Evolutionary conservation across 2,113 vertebrate species (phyloP).

Genomic region (Alethe castanea): DNA sequence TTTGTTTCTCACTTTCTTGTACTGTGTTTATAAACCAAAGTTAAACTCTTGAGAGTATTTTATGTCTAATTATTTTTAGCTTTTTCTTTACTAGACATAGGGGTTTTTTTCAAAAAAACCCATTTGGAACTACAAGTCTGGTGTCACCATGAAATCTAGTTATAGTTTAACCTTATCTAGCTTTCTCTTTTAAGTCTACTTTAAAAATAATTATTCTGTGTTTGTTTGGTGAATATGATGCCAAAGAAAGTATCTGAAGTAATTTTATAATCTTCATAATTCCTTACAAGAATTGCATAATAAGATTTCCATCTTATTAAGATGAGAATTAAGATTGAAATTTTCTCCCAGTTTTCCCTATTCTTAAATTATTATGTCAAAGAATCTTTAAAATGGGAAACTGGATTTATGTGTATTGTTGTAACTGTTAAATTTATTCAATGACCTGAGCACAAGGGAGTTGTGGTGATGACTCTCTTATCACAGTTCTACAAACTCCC

Average conservation of each 20-base stretch:
- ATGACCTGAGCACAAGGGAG: background rate
- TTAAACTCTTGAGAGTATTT: background rate
- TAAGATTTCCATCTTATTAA: background rate
- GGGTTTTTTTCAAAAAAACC: background rate
- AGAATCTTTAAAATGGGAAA: background rate
- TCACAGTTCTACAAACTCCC: background rate
- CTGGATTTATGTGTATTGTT: background rate
- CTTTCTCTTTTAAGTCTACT: constrained; percentile 7
- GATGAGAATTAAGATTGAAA: background rate
- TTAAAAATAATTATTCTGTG: background rate
- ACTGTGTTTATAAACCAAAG: constrained; percentile 37
- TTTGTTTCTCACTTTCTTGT: background rate
- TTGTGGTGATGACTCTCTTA: background rate
- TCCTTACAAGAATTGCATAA: background rate
- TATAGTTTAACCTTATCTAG: background rate
- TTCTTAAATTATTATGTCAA: background rate
- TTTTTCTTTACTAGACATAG: background rate
- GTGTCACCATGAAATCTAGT: background rate
- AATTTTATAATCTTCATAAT: background rate
- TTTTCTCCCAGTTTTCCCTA: background rate
- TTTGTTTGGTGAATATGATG: constrained; percentile 11
- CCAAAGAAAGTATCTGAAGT: constrained; percentile 46
- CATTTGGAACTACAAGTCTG: background rate
- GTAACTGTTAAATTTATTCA: background rate
- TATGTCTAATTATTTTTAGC: constrained; percentile 14